Percentiles rank a stretch among this genome's conserved stretches.
phyloP scores from a whole-genome alignment of 2,888 invertebrate species.

The Venusia cambrica region DNA sequence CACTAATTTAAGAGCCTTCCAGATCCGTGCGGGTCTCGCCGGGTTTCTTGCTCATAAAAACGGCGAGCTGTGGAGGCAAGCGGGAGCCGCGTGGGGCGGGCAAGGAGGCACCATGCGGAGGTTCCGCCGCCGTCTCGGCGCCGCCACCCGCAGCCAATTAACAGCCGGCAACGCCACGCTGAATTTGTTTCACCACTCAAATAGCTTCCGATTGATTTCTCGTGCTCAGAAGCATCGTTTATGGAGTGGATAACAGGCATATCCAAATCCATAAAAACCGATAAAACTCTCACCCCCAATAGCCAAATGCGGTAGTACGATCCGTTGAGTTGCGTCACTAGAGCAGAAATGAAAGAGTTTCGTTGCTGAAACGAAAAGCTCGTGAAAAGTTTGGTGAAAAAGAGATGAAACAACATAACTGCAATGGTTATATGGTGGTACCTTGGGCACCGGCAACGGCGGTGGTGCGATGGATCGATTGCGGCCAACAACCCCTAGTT shows the following conservation, averaged over 20 bases:
- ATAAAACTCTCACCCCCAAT: conserved; percentile 9
- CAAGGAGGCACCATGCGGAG: conserved; percentile 74
- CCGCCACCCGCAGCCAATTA: conserved; percentile 81
- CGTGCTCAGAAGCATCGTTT: conserved; percentile 49
- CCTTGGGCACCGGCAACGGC: conserved; percentile 63
- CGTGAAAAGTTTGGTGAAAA: conserved; percentile 30
- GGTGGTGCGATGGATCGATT: conserved; percentile 69
- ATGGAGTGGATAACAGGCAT: conserved; percentile 35
- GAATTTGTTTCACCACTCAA: conserved; percentile 75
- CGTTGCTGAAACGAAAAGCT: conserved; percentile 19
- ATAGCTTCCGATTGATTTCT: conserved; percentile 78
- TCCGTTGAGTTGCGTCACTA: conserved; percentile 26
- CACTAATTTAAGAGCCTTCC: conserved; percentile 68
- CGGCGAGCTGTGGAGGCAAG: conserved; percentile 59
- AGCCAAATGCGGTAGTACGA: conserved; percentile 15
- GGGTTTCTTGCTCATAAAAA: conserved; percentile 74
- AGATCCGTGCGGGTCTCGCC: conserved; percentile 65
- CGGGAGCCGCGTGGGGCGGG: conserved; percentile 59
- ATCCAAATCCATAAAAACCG: conserved; percentile 21
- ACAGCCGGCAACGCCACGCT: conserved; percentile 73
- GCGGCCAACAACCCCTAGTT: conserved; percentile 72
- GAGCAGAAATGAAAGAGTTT: conserved; percentile 23
- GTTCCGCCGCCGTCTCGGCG: conserved; percentile 80
- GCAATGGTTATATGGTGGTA: conserved; percentile 60
- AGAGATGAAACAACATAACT: conserved; percentile 38